Evolutionary conservation across 2,888 invertebrate genomes (phyloP), one percentile per base, ranked within the genome.

Genomic region (Erynnis tages): DNA sequence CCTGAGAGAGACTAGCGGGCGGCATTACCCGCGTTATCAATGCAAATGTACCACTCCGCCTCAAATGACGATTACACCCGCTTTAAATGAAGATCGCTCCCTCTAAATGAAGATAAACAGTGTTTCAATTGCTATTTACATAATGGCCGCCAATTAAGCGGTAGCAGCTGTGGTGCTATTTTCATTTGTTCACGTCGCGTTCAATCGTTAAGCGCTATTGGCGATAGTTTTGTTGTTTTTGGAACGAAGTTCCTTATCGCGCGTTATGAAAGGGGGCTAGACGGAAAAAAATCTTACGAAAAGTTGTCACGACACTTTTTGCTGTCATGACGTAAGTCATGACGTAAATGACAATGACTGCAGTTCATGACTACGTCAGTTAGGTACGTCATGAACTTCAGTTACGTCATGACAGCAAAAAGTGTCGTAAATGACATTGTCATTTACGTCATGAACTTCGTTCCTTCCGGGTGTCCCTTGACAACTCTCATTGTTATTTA

Each of bases 81-180:
- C 35, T 50, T 37, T 44, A 52, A 55, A 56, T 52, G 58, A 61
- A 54, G 62, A 61, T 62, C 56, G 56, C 54, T 53, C 48, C 41
- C 53, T 63, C 54, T 47, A 55, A 61, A 60, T 62, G 62, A 60
- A 63, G 63, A 62, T 62, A 60, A 62, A 62, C 56, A 54, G 55
- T 58, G 62, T 59, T 56, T 58, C 56, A 48, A 54, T 58, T 60
- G 55, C 59, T 63, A 60, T 62, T 58, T 65, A 57, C 63, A 61
- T 73, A 75, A 76, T 75, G 68, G 56, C 37, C 63, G 67, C 69
- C 75, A 73, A 78, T 78, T 75, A 77, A 71, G 66, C 58, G 59
- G 69, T 68, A 64, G 67, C 63, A 55, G 58, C 59, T 55, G 63
- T 56, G 57, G 53, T 48, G 62, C 58, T 49, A 61, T 64, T 60